Conservation (phyloP, 1,140 invertebrate genomes). For the Telenomus remus region DNA sequence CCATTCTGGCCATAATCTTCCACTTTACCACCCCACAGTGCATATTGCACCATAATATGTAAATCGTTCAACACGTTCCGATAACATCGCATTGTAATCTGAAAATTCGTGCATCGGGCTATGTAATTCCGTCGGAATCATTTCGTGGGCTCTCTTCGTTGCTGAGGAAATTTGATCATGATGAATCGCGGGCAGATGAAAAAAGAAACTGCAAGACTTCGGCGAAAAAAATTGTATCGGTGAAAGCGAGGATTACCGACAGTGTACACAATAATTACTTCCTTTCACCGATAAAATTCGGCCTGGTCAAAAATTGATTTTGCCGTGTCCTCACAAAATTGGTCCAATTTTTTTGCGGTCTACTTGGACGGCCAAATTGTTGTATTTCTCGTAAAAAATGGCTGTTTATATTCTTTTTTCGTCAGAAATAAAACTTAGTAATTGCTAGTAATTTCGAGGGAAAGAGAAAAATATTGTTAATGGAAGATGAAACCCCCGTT, state of each 20-base stretch:
- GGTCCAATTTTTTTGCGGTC: no score
- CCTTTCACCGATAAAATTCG: slow-evolving; percentile 4
- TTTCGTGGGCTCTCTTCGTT: no score
- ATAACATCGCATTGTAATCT: slow-evolving; percentile 45
- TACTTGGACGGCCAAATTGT: no score
- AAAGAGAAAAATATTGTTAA: slow-evolving; percentile 31
- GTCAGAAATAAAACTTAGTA: slow-evolving; percentile 10
- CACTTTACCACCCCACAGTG: slow-evolving; percentile 36
- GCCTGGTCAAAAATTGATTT: not conserved
- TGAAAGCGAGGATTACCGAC: slow-evolving; percentile 5
- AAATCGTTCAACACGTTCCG: slow-evolving; percentile 43
- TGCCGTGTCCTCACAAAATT: no score
- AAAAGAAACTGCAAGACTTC: no score
- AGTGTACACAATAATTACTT: slow-evolving; percentile 17
- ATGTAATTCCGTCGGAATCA: slow-evolving; percentile 20
- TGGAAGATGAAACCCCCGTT: slow-evolving; percentile 49
- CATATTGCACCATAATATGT: slow-evolving; percentile 50
- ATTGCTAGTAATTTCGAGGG: slow-evolving; percentile 17
- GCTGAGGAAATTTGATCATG: not conserved
- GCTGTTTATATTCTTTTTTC: no score
- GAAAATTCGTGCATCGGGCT: slow-evolving; percentile 39
- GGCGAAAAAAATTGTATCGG: slow-evolving; percentile 2
- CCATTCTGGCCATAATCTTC: slow-evolving; percentile 45
- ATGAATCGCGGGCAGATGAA: slow-evolving; percentile 8
- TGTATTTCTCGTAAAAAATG: no score